Evolutionary conservation across 2,797 vertebrate species (phyloP).

Genomic region (Poecile montanus): DNA sequence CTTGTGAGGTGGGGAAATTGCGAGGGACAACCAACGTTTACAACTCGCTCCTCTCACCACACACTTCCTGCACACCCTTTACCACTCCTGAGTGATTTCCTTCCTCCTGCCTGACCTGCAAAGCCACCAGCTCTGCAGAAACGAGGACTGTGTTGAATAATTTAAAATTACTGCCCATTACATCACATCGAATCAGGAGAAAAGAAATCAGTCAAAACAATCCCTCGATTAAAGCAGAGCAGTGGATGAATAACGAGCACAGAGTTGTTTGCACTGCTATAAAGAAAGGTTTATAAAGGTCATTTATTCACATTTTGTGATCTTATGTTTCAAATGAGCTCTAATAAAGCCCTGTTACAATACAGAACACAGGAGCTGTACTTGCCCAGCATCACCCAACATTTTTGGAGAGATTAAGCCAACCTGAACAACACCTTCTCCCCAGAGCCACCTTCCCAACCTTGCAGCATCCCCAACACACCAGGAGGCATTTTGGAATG

Average conservation of each 20-base stretch:
- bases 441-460: not conserved
- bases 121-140: not conserved
- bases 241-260: fast-evolving
- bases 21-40: not conserved
- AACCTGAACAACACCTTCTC: not conserved
- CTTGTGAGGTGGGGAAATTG: fast-evolving
- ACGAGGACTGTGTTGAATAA: fast-evolving
- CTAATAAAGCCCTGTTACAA: not conserved
- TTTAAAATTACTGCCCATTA: no score
- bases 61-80: not conserved
- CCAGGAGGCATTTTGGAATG: not conserved
- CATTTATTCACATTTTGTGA: not conserved
- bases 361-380: not conserved
- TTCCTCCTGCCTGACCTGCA: not conserved
- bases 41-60: not conserved
- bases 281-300: not conserved
- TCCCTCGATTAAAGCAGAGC: not conserved
- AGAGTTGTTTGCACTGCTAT: not conserved
- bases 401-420: not conserved
- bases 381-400: not conserved
- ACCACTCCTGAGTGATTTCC: not conserved
- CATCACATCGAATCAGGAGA: not conserved
- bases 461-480: not conserved
- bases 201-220: not conserved
- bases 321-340: not conserved